Conservation (phyloP, 2,113 vertebrate species). For the Procavia capensis region DNA sequence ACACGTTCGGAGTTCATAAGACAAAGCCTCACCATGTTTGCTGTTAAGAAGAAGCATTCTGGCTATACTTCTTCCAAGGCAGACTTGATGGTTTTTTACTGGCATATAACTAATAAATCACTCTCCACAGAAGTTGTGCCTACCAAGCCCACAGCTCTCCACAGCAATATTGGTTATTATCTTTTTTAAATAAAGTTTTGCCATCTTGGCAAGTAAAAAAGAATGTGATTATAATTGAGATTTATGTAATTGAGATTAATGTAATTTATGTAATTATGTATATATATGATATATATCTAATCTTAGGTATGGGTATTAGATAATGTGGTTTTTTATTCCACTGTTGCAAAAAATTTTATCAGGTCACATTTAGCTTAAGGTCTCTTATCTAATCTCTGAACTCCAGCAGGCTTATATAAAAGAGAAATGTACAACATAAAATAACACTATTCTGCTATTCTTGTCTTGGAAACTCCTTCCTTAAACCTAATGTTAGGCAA, state of each 20-base stretch:
- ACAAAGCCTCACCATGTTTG: too few relatives aligned
- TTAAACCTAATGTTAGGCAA: slow-evolving; percentile 3
- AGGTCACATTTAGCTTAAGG: slow-evolving; percentile 11
- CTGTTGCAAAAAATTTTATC: slow-evolving; percentile 6
- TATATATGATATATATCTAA: slow-evolving; percentile 10
- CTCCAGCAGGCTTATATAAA: slow-evolving; percentile 54
- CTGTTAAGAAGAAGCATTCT: too few relatives aligned
- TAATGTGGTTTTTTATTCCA: not conserved
- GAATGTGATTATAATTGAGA: not conserved
- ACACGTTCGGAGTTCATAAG: too few relatives aligned
- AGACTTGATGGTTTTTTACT: not conserved
- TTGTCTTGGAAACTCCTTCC: slow-evolving; percentile 17
- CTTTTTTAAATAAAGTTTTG: slow-evolving; percentile 15
- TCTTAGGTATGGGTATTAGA: not conserved
- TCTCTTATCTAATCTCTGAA: slow-evolving; percentile 30
- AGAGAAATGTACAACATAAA: slow-evolving; percentile 11
- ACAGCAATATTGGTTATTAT: not conserved
- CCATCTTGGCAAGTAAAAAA: slow-evolving; percentile 40
- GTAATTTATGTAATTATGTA: not conserved
- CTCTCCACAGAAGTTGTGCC: not conserved
- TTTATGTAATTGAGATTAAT: slow-evolving; percentile 7
- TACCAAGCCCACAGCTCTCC: not conserved
- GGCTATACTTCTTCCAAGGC: too few relatives aligned
- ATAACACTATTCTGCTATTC: slow-evolving; percentile 22
- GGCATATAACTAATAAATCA: not conserved